Evolutionary conservation across 2,113 vertebrate species (phyloP), one percentile per base, ranked within the genome.

Genomic region (Epinephelus moara): DNA sequence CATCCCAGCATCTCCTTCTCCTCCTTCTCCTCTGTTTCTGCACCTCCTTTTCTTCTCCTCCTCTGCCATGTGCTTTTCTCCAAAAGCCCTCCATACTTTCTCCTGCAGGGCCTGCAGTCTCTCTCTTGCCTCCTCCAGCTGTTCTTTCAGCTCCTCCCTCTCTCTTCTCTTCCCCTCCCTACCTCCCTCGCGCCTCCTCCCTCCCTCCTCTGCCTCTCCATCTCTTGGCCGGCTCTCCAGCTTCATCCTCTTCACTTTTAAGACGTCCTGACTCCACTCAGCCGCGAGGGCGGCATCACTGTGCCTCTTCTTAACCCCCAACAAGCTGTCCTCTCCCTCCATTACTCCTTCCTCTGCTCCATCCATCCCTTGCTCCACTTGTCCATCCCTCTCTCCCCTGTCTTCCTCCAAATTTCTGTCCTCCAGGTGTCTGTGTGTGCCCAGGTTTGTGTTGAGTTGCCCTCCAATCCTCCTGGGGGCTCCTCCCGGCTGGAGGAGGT

Each of bases 71-170:
- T 90, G 87, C 75, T 92, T 94, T 75, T 95, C 94, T 52, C 94
- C 95, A 60, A 95, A 96, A 1, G 91, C 95, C 88, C 82, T 93
- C 94, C 94, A 95, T 1, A 96, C 94, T 42, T 92, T 96, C 88
- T 94, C 93, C 91, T 96, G 96, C 78, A 96, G 91, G 27, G 94
- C 93, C 68, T 94, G 90, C 67, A 96, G 91, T 62, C 93, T 94
- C 69, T 94, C 94, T 67, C 93, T 92, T 8, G 95, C 95, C 83
- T 95, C 94, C 75, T 95, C 95, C 75, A 96, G 85, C 87, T 96
- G 95, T 37, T 94, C 93, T 86, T 95, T 96, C 45, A 96, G 85
- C 89, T 96, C 95, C 77, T 93, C 94, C 61, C 90, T 91, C 83
- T 95, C 95, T 33, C 90, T 86, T 49, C 91, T 93, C 86, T 90